Evolutionary conservation across 1,140 invertebrate genomes (phyloP).

Genomic region (Halotydeus destructor): DNA sequence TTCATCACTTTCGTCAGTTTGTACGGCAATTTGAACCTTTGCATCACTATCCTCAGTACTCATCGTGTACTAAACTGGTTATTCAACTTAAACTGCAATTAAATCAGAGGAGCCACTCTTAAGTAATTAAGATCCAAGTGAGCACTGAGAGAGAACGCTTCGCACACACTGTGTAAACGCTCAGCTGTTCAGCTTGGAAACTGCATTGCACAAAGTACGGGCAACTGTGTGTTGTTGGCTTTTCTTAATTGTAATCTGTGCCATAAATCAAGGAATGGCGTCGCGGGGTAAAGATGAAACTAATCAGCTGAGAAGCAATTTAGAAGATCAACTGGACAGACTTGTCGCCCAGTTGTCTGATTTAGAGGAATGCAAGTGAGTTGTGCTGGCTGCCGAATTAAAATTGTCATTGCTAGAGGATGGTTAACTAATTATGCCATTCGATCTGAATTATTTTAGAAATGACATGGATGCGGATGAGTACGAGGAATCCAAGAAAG

Average conservation of each 20-base stretch:
- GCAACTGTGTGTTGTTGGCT: too few relatives aligned
- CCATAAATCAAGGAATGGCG: conserved; percentile 11
- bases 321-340: conserved; percentile 47
- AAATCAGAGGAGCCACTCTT: background rate
- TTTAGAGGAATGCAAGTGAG: conserved; percentile 46
- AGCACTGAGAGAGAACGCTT: too few relatives aligned
- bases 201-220: too few relatives aligned
- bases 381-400: too few relatives aligned
- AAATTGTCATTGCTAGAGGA: background rate
- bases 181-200: too few relatives aligned
- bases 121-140: too few relatives aligned
- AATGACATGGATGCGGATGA: conserved; percentile 39
- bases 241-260: too few relatives aligned
- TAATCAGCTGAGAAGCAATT: conserved; percentile 39
- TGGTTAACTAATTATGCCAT: background rate
- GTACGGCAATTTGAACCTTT: conserved; percentile 2
- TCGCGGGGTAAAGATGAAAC: conserved; percentile 30
- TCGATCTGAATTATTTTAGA: conserved; percentile 23
- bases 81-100: background rate
- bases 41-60: too few relatives aligned
- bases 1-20: conserved; percentile 13
- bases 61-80: too few relatives aligned
- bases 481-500: conserved; percentile 46
- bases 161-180: too few relatives aligned
- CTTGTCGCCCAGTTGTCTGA: conserved; percentile 46